A percentile compares a stretch with the other conserved stretches of the same genome.
These are phyloP conservation scores for Indicator indicator DNA, from an alignment of 2,113 vertebrate genomes.

Conservation along the genomic window DNA sequence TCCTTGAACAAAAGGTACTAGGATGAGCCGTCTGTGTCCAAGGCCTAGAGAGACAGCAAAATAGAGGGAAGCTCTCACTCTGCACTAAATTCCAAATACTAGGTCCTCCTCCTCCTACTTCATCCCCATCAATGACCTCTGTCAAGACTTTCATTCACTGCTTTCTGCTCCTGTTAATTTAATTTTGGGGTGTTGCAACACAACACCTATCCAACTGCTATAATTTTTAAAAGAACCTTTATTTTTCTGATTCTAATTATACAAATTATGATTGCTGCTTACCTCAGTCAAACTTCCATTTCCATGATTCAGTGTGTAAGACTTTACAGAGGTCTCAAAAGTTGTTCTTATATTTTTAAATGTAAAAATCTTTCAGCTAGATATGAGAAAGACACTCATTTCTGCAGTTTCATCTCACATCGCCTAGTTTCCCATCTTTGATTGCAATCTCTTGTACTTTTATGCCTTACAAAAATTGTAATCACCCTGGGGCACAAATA, in stretches of 20 bases:
- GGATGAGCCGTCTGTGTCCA: background rate
- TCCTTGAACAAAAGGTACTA: background rate
- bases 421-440: background rate
- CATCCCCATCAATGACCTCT: background rate
- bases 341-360: background rate
- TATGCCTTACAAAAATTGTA: constrained; percentile 26
- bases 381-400: background rate
- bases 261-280: background rate
- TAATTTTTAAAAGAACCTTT: background rate
- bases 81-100: background rate
- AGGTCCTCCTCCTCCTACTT: background rate
- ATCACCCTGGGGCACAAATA: background rate
- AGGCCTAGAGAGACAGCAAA: background rate
- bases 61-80: background rate
- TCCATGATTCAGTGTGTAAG: background rate
- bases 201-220: background rate
- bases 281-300: background rate
- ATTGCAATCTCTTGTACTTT: background rate
- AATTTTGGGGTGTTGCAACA: background rate
- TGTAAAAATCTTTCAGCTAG: background rate
- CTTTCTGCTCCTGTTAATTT: background rate
- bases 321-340: background rate
- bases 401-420: background rate
- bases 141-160: background rate
- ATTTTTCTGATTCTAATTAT: background rate